phyloP scores from a whole-genome alignment of 2,888 invertebrate genomes.

The Tholera decimalis region DNA sequence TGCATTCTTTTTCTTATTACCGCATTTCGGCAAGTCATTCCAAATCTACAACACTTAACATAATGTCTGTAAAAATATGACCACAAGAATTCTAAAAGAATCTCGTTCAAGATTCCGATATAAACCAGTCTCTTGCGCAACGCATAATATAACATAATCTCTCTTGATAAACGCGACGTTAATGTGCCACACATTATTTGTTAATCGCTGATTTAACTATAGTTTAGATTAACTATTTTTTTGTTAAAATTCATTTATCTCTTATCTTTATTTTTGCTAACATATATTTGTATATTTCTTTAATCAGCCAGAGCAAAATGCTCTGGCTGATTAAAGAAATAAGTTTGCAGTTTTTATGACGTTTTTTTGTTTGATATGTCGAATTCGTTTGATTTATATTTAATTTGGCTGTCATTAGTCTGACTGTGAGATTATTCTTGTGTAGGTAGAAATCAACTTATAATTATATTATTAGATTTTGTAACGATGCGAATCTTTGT shows the following conservation, averaged over 20 bases:
- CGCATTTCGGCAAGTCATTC: too few species aligned
- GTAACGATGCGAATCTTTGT: not conserved
- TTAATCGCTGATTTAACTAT: conserved; percentile 73
- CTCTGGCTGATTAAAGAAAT: not conserved
- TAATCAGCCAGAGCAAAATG: too few species aligned
- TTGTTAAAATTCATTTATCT: conserved; percentile 9
- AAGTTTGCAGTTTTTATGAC: not conserved
- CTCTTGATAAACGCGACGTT: conserved; percentile 74
- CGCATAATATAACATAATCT: conserved; percentile 66
- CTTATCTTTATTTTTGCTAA: not conserved
- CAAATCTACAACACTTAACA: not conserved
- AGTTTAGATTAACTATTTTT: conserved; percentile 59
- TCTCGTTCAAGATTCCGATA: conserved; percentile 33
- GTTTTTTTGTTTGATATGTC: conserved; percentile 22
- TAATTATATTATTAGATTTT: not conserved
- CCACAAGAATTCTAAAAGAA: conserved; percentile 49
- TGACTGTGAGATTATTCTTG: conserved; percentile 24
- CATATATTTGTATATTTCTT: not conserved
- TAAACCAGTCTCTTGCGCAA: conserved; percentile 67
- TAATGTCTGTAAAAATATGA: not conserved
- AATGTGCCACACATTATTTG: conserved; percentile 76
- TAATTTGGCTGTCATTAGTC: conserved; percentile 35
- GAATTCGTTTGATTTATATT: conserved; percentile 40
- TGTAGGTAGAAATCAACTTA: conserved; percentile 13
- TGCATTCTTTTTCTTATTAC: too few species aligned